These are phyloP conservation scores for Colossoma macropomum DNA, from an alignment of 2,113 vertebrate species.

Conservation along the genomic window DNA sequence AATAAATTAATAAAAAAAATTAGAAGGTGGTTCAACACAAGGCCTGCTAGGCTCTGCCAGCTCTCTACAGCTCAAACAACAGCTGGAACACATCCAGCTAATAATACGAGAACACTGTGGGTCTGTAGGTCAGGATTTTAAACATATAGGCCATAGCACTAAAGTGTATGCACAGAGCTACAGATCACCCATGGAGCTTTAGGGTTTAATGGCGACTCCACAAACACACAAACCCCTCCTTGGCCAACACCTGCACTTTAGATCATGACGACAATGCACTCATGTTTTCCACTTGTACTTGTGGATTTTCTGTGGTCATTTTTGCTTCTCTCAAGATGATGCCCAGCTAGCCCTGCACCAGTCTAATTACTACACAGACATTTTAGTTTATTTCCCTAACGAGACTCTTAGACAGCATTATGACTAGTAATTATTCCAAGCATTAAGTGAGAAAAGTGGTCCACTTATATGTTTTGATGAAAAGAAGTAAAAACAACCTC, in stretches of 20 bases:
- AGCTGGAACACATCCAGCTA: not conserved
- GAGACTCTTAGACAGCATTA: not conserved
- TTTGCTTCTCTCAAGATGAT: not conserved
- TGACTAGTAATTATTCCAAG: not conserved
- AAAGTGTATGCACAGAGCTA: not conserved
- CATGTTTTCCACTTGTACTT: not conserved
- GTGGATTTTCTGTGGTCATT: not conserved
- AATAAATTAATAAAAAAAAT: not conserved
- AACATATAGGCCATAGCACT: slow-evolving; percentile 20
- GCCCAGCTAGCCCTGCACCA: not conserved
- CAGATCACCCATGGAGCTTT: not conserved
- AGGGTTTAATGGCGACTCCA: not conserved
- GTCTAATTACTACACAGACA: not conserved
- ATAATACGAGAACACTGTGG: slow-evolving; percentile 21
- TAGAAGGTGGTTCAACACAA: not conserved
- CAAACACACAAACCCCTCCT: not conserved
- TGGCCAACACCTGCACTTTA: not conserved
- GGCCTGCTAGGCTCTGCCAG: not conserved
- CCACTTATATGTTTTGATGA: no score
- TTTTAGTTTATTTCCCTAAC: not conserved
- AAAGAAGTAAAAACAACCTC: no score
- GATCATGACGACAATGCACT: not conserved
- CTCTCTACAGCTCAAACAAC: not conserved
- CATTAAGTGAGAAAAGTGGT: not conserved
- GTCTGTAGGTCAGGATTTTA: slow-evolving; percentile 1